Base-by-base conservation (phyloP, 2,888 invertebrate genomes). In the Ariolimax columbianus region DNA sequence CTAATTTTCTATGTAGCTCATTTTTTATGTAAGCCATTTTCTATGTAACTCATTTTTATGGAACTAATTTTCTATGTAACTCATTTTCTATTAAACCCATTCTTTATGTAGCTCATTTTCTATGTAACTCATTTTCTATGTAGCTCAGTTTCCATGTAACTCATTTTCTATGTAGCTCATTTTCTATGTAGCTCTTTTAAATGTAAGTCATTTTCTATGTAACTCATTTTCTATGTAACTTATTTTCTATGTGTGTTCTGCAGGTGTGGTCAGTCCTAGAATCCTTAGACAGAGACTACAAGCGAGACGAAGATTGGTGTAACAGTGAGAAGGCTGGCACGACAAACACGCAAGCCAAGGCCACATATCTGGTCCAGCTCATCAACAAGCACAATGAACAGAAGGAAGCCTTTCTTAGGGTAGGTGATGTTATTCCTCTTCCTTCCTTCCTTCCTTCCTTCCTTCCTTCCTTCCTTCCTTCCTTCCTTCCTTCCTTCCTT, bases 351-450 rank as follows among this genome's bases (percentile, higher is more conserved):
- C 97, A 97, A 0, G 91, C 93, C 38, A 93, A 98, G 90, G 97
- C 97, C 0, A 91, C 93, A 38, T 93, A 90, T 86, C 91, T 95
- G 86, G 91, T 93, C 36, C 97, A 98, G 88, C 95, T 98, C 30
- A 97, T 99, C 88, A 97, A 97, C 83, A 99, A 98, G 94, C 99
- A 99, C 94, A 98, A 98, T 92, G 99, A 99, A 94, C 98, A 99
- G 94, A 99, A 99, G 94, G 99, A 99, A 94, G 98, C 98, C 6
- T 99, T 99, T 94, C 95, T 99, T 63, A 99, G 98, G 95, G 98
- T 98, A 87, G 55, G 84, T 38, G 7, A 36, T 33, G 19, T 19
- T 17, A 68, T 30, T n/a, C n/a, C n/a, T n/a, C 14, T 6, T 59
- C 70, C 70, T 70, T 70, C 70, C 70, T 70, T 38, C 70, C 70